phyloP scores from a whole-genome alignment of 2,888 invertebrate genomes.

The Diachrysia chrysitis region DNA sequence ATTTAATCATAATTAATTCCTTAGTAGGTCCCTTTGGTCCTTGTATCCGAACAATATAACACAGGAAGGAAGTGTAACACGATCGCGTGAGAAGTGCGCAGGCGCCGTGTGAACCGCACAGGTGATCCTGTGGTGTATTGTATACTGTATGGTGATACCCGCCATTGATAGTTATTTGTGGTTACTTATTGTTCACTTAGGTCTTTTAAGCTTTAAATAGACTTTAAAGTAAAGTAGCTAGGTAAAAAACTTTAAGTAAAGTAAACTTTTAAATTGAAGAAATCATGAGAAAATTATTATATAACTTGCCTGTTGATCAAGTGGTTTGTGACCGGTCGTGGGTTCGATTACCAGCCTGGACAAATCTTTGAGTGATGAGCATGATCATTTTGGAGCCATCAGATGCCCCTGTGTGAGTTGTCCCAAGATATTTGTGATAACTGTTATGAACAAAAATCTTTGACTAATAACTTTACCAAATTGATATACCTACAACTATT shows the following conservation, averaged over 20 bases:
- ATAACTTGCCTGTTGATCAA: no score
- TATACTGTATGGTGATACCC: slow-evolving; percentile 23
- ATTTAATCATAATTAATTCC: slow-evolving; percentile 25
- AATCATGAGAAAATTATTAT: no score
- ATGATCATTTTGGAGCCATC: no score
- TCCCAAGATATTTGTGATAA: background rate
- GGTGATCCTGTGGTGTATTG: slow-evolving; percentile 53
- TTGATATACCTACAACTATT: no score
- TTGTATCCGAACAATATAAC: slow-evolving; percentile 70
- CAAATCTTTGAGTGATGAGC: no score
- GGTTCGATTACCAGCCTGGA: no score
- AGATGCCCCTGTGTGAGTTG: no score
- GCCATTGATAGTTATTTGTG: slow-evolving; percentile 54
- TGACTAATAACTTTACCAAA: no score
- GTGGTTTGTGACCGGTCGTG: no score
- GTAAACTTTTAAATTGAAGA: no score
- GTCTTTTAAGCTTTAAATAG: slow-evolving; percentile 39
- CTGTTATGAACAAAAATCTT: no score
- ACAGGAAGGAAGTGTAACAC: slow-evolving; percentile 88
- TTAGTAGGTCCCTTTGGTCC: slow-evolving; percentile 32
- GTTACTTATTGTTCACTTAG: slow-evolving; percentile 17
- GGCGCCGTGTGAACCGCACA: slow-evolving; percentile 80
- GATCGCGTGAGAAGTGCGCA: slow-evolving; percentile 85
- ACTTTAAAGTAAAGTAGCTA: background rate
- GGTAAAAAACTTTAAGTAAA: background rate